Base-by-base conservation (phyloP, 2,113 vertebrate genomes). In the Oreochromis spilurus region DNA sequence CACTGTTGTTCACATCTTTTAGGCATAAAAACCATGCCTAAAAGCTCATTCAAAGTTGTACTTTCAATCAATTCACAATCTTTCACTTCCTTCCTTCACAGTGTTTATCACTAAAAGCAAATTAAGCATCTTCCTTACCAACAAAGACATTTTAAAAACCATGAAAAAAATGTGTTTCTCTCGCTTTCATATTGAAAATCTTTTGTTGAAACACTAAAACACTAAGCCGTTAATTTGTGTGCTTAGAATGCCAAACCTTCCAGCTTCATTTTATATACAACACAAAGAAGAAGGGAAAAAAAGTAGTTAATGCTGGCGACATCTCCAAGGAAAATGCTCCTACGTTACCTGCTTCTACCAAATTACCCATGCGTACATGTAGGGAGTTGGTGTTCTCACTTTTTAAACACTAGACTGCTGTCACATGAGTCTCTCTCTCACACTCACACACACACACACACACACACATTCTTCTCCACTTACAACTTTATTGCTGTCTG, bases 401-500 rank as follows among this genome's bases (percentile, higher is more conserved):
- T 34, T 17, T 62, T 19, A 34, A 50, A 79, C 50, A 75, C 17
- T 8, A 43, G 7, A 38, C 2, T 29, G 17, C 60, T 57, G 16
- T 5, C 19, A 19, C 58, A 75, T 17, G 36, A 43, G 34, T 80
- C 17, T 24, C 10, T 21, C 29, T 45, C 31, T 31, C 24, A 29
- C 5, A 34, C 31, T 70, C 31, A 38, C 24, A 29, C 5, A 34
- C 31, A 77, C 21, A 50, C 12, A 34, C 9, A 14, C 43, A 53
- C 29, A 79, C 19, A 31, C 55, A 6, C 11, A 34, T 13, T 78
- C 58, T 60, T 75, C 53, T 29, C 31, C 38, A 34, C 55, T 82
- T 81, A 87, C 55, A 72, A 85, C 83, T 93, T 92, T 90, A 89
- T 79, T 83, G 75, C 86, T 6, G 55, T 82, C 85, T 38, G 83